Base-by-base conservation (phyloP, 2,113 vertebrate genomes). In the Macroglossus sobrinus region DNA sequence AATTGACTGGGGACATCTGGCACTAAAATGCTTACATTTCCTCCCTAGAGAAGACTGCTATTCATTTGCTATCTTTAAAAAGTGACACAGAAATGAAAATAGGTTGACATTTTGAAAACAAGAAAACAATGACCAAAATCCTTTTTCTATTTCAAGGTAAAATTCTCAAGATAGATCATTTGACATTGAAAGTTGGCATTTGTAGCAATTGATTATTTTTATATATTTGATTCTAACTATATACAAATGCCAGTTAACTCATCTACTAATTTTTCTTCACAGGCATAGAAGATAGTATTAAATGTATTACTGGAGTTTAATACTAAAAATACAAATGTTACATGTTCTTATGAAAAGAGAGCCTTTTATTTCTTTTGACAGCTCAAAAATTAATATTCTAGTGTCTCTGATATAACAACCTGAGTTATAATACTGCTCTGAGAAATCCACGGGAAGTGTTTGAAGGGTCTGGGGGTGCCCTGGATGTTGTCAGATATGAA, bases 91-190 rank as follows among this genome's bases (percentile, higher is more conserved):
- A 45, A 94, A 75, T 86, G 15, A 93, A 92, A 93, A 95, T 16
- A 40, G 85, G 79, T 43, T 87, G 89, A 45, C 45, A 75, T 95
- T 91, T 89, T 55, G 53, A 86, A 95, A 92, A 94, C 40, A 88
- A 84, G 68, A 69, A 90, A 84, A 96, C 18, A 72, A 57, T 35
- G 59, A 28, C 75, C n/a, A 12, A 87, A 92, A 30, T 3, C 15
- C 47, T 79, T 71, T 76, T 93, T 76, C 66, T 38, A 79, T 93
- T 94, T 93, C 69, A 86, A 61, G 64, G 43, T n/a, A 89, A 84
- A 93, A 78, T 38, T 53, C 57, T 87, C 64, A 55, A 38, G 38
- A 55, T 69, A 79, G 71, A n/a, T n/a, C 64, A 75, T 66, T 82
- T 74, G 80, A 80, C 91, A 63, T 5, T 38, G 72, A 78, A 30